Percentiles rank a stretch among this genome's conserved stretches.
phyloP scores from a whole-genome alignment of 2,888 invertebrate species.

The Drosophila meridionalis region DNA sequence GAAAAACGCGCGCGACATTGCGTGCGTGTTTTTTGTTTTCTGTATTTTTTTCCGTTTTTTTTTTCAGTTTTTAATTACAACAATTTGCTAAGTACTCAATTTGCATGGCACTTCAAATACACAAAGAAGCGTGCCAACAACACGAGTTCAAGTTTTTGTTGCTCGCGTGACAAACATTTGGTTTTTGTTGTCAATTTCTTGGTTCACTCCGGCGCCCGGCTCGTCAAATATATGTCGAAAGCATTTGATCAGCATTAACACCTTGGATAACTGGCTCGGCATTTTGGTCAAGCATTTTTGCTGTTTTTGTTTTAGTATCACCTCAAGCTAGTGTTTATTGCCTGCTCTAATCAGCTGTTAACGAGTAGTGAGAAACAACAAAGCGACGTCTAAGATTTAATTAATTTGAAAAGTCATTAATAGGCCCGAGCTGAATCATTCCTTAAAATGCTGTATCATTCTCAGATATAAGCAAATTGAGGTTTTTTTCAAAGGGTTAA shows the following conservation, averaged over 20 bases:
- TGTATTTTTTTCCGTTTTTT: constrained; percentile 15
- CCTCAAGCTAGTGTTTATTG: neutral
- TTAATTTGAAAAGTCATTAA: constrained; percentile 29
- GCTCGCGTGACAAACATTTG: constrained; percentile 56
- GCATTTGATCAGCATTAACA: constrained; percentile 57
- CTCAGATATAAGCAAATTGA: neutral
- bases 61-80: constrained; percentile 52
- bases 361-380: constrained; percentile 11
- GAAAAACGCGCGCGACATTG: constrained; percentile 24
- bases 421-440: neutral
- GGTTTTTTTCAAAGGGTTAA: neutral
- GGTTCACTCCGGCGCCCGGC: constrained; percentile 14
- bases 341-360: constrained; percentile 8
- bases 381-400: constrained; percentile 11
- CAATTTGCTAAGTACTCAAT: constrained; percentile 74
- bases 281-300: constrained; percentile 46
- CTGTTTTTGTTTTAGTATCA: constrained; percentile 4
- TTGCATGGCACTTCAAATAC: constrained; percentile 54
- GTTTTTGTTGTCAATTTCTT: constrained; percentile 39
- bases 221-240: constrained; percentile 31
- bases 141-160: constrained; percentile 29
- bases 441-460: constrained; percentile 19
- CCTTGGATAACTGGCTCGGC: constrained; percentile 48
- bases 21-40: constrained; percentile 23
- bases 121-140: constrained; percentile 18